Conservation (phyloP, 2,888 invertebrate species). For the Pilophorus perplexus region DNA sequence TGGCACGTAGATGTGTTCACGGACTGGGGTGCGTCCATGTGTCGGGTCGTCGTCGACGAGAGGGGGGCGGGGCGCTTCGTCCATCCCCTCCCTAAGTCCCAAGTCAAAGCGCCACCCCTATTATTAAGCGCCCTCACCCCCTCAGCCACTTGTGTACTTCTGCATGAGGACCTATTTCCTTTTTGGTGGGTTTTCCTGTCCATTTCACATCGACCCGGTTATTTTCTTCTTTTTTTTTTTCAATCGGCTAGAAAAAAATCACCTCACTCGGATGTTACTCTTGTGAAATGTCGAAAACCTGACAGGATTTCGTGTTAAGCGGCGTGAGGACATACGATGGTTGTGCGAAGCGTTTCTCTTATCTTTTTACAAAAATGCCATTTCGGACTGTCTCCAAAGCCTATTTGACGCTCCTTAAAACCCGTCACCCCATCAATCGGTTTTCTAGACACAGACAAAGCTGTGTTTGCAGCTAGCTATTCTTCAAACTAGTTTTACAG, state of each 20-base stretch:
- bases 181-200: constrained; percentile 30
- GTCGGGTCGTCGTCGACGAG: constrained; percentile 23
- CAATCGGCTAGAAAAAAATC: not conserved
- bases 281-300: too few relatives aligned
- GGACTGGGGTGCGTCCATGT: constrained; percentile 41
- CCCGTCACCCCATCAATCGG: too few relatives aligned
- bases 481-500: too few relatives aligned
- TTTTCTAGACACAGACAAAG: too few relatives aligned
- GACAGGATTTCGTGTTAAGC: too few relatives aligned
- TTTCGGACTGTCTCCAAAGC: too few relatives aligned
- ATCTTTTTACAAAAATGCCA: too few relatives aligned
- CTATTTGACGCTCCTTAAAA: too few relatives aligned
- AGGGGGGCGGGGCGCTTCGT: constrained; percentile 11
- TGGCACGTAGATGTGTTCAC: constrained; percentile 28
- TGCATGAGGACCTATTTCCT: constrained; percentile 34
- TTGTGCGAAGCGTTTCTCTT: too few relatives aligned
- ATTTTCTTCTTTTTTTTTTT: too few relatives aligned
- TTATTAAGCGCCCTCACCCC: constrained; percentile 34
- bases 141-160: not conserved
- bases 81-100: constrained; percentile 22
- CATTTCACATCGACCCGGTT: constrained; percentile 29
- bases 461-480: too few relatives aligned
- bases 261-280: constrained; percentile 3
- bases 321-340: too few relatives aligned
- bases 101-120: constrained; percentile 38